Percentiles rank a stretch among this genome's conserved stretches.
Conservation (phyloP, 2,797 vertebrate genomes). For the Paedocypris micromegethes region DNA sequence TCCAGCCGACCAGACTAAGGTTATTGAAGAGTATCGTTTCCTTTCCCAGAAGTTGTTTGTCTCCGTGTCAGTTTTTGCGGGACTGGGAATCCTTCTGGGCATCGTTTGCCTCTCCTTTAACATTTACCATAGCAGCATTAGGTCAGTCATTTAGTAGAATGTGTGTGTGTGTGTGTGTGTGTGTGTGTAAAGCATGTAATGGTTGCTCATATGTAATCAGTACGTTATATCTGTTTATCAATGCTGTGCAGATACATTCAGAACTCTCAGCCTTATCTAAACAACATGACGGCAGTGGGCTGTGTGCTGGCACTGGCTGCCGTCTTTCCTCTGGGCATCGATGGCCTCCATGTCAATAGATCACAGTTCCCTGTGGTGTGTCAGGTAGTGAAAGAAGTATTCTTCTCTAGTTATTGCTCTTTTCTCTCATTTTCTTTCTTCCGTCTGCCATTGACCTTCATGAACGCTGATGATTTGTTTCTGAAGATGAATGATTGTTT, state of each 20-base stretch:
- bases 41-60: constrained; percentile 92
- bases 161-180: no score
- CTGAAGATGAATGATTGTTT: background rate
- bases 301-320: constrained; percentile 90
- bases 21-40: constrained; percentile 85
- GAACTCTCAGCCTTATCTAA: constrained; percentile 94
- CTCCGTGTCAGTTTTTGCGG: constrained; percentile 82
- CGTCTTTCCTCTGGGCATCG: constrained; percentile 86
- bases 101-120: constrained; percentile 89
- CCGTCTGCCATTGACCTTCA: constrained; percentile 35
- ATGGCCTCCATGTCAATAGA: constrained; percentile 79
- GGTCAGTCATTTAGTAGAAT: constrained; percentile 57
- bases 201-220: background rate
- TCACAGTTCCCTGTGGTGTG: constrained; percentile 87
- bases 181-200: background rate
- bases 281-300: constrained; percentile 92
- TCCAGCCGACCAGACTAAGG: constrained; percentile 85
- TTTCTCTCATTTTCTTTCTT: constrained; percentile 4
- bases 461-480: constrained; percentile 42
- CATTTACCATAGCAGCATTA: constrained; percentile 89
- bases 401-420: background rate
- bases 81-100: constrained; percentile 83
- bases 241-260: constrained; percentile 81
- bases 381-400: constrained; percentile 71
- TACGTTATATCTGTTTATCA: background rate